Evolutionary conservation across 2,888 invertebrate genomes (phyloP).

Genomic region (Acanthosepion esculentum): DNA sequence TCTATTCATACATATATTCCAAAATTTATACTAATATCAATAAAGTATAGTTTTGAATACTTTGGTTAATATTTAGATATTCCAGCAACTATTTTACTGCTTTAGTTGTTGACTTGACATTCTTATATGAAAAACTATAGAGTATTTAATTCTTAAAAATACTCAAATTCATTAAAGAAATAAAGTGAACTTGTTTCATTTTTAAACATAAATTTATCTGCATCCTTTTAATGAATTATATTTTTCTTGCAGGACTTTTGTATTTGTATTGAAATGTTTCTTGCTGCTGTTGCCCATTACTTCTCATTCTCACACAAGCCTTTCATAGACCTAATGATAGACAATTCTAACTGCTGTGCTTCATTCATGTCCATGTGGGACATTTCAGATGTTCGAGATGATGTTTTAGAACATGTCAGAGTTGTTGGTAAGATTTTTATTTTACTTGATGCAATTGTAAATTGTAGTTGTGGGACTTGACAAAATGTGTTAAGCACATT

Average conservation of each 20-base stretch:
- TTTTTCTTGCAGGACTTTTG: slow-evolving; percentile 85
- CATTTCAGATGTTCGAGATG: slow-evolving; percentile 93
- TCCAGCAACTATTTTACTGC: too few species aligned
- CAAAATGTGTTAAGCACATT: too few species aligned
- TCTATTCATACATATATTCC: too few species aligned
- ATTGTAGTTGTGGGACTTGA: background rate
- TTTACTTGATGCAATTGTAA: background rate
- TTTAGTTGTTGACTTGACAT: too few species aligned
- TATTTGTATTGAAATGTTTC: slow-evolving; percentile 98
- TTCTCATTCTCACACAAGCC: slow-evolving; percentile 96
- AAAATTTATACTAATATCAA: too few species aligned
- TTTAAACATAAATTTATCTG: too few species aligned
- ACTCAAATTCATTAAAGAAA: too few species aligned
- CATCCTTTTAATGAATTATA: background rate
- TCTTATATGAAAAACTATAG: too few species aligned
- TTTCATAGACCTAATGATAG: slow-evolving; percentile 78
- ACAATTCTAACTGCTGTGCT: slow-evolving; percentile 77
- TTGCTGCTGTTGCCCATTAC: slow-evolving; percentile 95
- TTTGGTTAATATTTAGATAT: too few species aligned
- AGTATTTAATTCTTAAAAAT: too few species aligned
- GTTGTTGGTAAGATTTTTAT: slow-evolving; percentile 81
- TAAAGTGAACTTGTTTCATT: too few species aligned
- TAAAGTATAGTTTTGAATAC: too few species aligned
- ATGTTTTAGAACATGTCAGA: slow-evolving; percentile 93
- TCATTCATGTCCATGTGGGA: slow-evolving; percentile 96